Percentiles rank a stretch among this genome's conserved stretches.
These are phyloP conservation scores for Oncorhynchus tshawytscha DNA, from an alignment of 2,113 vertebrate genomes.

Conservation along the genomic window DNA sequence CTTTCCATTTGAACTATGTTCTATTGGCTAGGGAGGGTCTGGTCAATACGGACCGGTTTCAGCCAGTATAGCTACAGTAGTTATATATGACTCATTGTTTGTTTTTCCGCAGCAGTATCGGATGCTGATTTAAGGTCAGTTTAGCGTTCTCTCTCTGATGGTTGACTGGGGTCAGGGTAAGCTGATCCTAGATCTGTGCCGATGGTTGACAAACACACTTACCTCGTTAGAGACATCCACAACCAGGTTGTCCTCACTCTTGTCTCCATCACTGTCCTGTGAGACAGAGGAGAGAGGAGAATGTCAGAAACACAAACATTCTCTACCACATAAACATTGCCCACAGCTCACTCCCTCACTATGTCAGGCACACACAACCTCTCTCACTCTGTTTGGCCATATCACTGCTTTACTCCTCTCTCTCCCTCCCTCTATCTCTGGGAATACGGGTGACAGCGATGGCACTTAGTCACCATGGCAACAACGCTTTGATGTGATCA, in stretches of 20 bases:
- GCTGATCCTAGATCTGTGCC: neutral
- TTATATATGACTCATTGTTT: neutral
- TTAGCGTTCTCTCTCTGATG: no score
- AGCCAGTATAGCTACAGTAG: neutral
- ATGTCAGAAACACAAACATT: neutral
- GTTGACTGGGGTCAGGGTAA: no score
- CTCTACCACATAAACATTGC: neutral
- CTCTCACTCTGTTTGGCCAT: conserved; percentile 32
- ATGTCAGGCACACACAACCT: conserved; percentile 10
- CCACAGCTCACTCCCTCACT: neutral
- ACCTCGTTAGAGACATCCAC: conserved; percentile 66
- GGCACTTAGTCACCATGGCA: conserved; percentile 76
- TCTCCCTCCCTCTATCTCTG: conserved; percentile 16
- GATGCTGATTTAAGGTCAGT: no score
- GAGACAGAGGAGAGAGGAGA: neutral
- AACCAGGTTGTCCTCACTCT: conserved; percentile 78
- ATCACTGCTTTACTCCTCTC: conserved; percentile 10
- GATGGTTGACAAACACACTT: neutral
- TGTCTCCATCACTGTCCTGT: conserved; percentile 77
- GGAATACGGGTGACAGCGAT: conserved; percentile 65
- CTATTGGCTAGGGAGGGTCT: neutral
- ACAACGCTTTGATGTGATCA: conserved; percentile 74
- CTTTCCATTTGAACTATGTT: no score
- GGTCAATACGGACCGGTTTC: neutral
- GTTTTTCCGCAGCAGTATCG: neutral